phyloP scores from a whole-genome alignment of 37 sponge, comb jelly and placozoan species.

The Spongilla lacustris region DNA sequence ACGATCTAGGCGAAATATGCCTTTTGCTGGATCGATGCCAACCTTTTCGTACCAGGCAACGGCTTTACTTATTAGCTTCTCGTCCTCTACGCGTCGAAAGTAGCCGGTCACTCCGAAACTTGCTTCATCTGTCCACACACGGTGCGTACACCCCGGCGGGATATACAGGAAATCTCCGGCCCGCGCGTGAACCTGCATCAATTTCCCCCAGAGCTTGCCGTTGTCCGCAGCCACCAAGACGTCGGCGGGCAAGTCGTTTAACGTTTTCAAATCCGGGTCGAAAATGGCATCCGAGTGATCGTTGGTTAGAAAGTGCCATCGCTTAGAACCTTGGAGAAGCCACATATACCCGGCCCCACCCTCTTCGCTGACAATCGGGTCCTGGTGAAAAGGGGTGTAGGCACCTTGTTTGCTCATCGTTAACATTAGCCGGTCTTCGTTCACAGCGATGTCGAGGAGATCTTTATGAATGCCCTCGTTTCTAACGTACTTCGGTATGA shows the following conservation, averaged over 20 bases:
- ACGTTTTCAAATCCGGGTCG: neutral
- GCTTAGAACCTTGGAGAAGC: neutral
- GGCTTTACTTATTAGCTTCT: neutral
- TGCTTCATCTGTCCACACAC: neutral
- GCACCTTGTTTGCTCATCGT: neutral
- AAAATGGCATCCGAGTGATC: neutral
- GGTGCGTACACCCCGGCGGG: neutral
- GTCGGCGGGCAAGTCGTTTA: neutral
- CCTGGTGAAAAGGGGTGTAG: neutral
- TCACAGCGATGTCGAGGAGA: neutral
- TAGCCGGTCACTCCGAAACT: neutral
- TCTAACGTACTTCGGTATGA: neutral
- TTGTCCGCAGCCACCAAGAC: neutral
- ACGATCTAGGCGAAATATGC: neutral
- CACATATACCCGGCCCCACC: neutral
- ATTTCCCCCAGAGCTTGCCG: neutral
- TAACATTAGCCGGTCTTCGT: neutral
- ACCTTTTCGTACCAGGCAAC: neutral
- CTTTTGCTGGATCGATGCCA: neutral
- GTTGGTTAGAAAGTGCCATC: neutral
- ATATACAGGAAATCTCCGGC: neutral
- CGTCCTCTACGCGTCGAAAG: neutral
- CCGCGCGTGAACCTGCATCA: neutral
- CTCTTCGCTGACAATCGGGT: neutral
- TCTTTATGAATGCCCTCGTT: neutral